Evolutionary conservation across 1,140 invertebrate species (phyloP).

Genomic region (Andricus grossulariae): DNA sequence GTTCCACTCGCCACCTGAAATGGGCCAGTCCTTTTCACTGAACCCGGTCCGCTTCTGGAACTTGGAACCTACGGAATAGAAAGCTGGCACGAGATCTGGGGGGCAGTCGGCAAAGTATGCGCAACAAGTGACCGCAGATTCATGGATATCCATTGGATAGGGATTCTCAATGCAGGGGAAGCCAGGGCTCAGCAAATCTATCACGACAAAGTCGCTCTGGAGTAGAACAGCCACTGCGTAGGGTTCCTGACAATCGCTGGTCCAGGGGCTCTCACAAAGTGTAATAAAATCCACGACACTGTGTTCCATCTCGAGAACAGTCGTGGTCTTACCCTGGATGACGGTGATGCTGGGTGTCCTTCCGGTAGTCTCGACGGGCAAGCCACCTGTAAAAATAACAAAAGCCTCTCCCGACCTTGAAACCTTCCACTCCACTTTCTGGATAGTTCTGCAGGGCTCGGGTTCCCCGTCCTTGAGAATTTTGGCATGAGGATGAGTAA

Average conservation of each 20-base stretch:
- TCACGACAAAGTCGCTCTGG: slow-evolving; percentile 98
- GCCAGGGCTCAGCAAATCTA: slow-evolving; percentile 94
- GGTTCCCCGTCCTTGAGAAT: slow-evolving; percentile 90
- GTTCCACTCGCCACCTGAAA: slow-evolving; percentile 96
- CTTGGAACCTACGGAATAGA: slow-evolving; percentile 91
- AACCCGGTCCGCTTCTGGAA: slow-evolving; percentile 88
- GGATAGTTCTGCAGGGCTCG: slow-evolving; percentile 93
- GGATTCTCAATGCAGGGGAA: slow-evolving; percentile 99
- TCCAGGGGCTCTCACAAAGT: slow-evolving; percentile 94
- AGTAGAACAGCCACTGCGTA: slow-evolving; percentile 98
- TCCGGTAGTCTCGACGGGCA: slow-evolving; percentile 88
- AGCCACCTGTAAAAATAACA: slow-evolving; percentile 10
- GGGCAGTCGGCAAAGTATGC: slow-evolving; percentile 98
- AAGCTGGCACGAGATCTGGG: slow-evolving; percentile 95
- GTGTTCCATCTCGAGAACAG: slow-evolving; percentile 99
- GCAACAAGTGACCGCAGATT: slow-evolving; percentile 97
- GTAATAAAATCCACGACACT: slow-evolving; percentile 98
- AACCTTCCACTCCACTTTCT: slow-evolving; percentile 96
- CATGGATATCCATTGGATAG: slow-evolving; percentile 99
- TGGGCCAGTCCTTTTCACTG: slow-evolving; percentile 96
- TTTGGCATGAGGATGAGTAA: slow-evolving; percentile 95
- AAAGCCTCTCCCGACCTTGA: slow-evolving; percentile 86
- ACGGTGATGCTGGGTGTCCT: slow-evolving; percentile 96
- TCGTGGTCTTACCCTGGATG: slow-evolving; percentile 94
- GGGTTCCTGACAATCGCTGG: slow-evolving; percentile 95